These are phyloP conservation scores for Eremophila alpestris DNA, from an alignment of 2,797 vertebrate species.

Conservation along the genomic window DNA sequence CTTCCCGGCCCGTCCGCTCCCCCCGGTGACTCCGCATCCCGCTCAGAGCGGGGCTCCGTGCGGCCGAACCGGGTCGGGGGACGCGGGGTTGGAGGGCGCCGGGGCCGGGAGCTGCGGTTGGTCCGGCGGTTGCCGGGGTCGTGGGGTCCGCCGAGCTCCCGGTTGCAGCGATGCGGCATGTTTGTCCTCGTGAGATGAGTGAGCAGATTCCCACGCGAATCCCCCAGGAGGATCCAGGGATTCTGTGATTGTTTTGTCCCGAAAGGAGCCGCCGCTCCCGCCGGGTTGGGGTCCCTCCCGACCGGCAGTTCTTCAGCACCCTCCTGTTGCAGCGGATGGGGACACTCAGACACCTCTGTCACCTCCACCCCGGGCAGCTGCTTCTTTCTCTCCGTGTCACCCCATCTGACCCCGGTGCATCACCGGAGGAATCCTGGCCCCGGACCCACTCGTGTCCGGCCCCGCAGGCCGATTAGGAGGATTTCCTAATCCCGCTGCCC, in stretches of 20 bases:
- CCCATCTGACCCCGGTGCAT: neutral
- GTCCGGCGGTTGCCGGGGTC: too few relatives aligned
- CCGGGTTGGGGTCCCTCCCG: neutral
- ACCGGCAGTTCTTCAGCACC: neutral
- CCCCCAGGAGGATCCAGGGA: neutral
- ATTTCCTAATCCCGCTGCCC: slow-evolving; percentile 26
- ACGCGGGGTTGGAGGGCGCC: neutral
- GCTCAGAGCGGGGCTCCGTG: neutral
- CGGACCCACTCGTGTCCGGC: neutral
- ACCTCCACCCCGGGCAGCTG: neutral
- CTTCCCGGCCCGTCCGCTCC: neutral
- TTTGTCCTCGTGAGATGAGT: neutral
- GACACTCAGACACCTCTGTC: neutral
- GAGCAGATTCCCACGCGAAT: neutral
- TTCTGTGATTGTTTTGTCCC: neutral
- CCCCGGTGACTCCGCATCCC: neutral
- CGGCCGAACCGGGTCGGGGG: neutral
- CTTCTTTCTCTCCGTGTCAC: neutral
- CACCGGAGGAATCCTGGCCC: neutral
- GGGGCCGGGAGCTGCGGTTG: neutral
- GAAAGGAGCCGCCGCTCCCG: neutral
- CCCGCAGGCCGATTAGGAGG: slow-evolving; percentile 5
- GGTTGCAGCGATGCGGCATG: neutral
- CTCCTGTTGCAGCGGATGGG: neutral
- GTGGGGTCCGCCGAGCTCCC: neutral